These are phyloP conservation scores for Eupeodes luniger DNA, from an alignment of 2,888 invertebrate species.

Conservation along the genomic window DNA sequence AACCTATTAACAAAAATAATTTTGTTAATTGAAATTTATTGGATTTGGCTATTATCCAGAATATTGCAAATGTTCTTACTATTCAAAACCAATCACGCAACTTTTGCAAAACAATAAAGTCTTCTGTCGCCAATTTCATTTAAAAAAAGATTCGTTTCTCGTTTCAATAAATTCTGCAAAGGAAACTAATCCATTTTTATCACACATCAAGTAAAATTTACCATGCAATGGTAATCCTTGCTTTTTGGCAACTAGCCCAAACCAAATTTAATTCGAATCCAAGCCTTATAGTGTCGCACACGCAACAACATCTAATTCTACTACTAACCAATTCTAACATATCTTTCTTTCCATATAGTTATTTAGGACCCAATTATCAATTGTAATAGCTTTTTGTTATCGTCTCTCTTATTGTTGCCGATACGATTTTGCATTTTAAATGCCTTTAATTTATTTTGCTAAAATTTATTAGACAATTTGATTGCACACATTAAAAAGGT, in stretches of 20 bases:
- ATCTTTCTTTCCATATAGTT: background rate
- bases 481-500: too few relatives aligned
- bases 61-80: background rate
- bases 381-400: background rate
- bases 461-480: slow-evolving; percentile 6
- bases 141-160: too few relatives aligned
- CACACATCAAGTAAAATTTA: background rate
- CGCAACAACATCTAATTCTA: too few relatives aligned
- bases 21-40: too few relatives aligned
- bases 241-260: background rate
- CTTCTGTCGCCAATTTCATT: background rate
- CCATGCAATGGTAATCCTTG: background rate
- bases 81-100: background rate
- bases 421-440: background rate
- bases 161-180: too few relatives aligned
- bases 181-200: too few relatives aligned
- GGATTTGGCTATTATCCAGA: background rate
- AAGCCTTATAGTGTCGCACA: background rate
- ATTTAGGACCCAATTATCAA: background rate
- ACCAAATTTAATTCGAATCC: background rate
- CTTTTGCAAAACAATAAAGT: background rate
- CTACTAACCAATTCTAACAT: background rate
- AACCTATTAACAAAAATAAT: too few relatives aligned
- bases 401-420: too few relatives aligned
- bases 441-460: background rate